Conservation (phyloP, 53 echinoderm and acorn worm species). For the Astropecten irregularis region DNA sequence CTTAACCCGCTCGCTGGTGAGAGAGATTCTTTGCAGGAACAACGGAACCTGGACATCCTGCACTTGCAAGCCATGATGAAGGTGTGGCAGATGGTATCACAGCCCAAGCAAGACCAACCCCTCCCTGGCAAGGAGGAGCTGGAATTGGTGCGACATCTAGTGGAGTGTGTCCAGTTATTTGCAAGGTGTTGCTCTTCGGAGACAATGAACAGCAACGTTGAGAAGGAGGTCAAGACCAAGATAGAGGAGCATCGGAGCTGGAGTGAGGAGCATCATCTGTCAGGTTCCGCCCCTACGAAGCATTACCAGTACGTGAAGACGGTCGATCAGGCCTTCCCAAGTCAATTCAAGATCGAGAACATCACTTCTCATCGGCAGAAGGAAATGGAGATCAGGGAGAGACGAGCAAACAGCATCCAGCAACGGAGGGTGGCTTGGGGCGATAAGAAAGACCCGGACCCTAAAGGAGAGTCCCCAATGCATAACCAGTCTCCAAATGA, state of each 20-base stretch:
- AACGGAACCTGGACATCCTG: constrained; percentile 62
- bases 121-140: constrained; percentile 20
- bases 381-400: constrained; percentile 10
- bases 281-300: not conserved
- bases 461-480: not conserved
- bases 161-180: constrained; percentile 30
- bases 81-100: constrained; percentile 55
- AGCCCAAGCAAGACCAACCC: not conserved
- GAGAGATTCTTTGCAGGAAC: constrained; percentile 4
- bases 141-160: constrained; percentile 1
- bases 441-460: not conserved
- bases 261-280: not conserved
- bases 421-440: constrained; percentile 49
- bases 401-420: not conserved
- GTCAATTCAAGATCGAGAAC: constrained; percentile 6
- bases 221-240: not conserved
- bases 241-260: constrained; percentile 17
- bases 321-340: constrained; percentile 53
- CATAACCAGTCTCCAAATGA: not conserved
- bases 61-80: constrained; percentile 75
- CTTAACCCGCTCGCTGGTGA: constrained; percentile 3
- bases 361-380: constrained; percentile 19
- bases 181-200: constrained; percentile 14
- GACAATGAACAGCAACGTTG: constrained; percentile 24
- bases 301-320: constrained; percentile 39